These are phyloP conservation scores for Erebia ligea DNA, from an alignment of 2,888 invertebrate species.

Conservation along the genomic window DNA sequence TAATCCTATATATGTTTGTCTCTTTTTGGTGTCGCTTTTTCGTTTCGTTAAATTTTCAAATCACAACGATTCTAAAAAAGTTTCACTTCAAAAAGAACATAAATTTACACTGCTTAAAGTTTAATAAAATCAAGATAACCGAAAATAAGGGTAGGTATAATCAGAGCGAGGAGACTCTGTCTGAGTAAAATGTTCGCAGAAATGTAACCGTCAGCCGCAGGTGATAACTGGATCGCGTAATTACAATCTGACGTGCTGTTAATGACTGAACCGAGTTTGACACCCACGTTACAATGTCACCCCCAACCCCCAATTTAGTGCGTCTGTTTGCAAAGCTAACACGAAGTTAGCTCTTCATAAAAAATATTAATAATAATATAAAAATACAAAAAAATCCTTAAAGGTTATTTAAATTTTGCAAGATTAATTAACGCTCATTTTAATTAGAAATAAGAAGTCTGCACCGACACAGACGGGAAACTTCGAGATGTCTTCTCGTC, in stretches of 20 bases:
- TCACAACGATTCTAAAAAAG: too few species aligned
- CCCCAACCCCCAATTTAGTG: slow-evolving; percentile 11
- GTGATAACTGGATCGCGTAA: slow-evolving; percentile 78
- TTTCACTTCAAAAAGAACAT: neutral
- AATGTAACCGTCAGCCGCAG: slow-evolving; percentile 73
- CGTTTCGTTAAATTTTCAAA: too few species aligned
- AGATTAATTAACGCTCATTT: too few species aligned
- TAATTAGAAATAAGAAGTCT: too few species aligned
- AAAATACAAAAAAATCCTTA: too few species aligned
- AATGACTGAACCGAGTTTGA: slow-evolving; percentile 74
- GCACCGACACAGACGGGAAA: too few species aligned
- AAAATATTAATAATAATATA: too few species aligned
- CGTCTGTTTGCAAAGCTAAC: neutral
- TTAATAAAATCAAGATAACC: slow-evolving; percentile 1
- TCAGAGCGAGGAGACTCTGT: slow-evolving; percentile 36
- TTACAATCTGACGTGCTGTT: slow-evolving; percentile 75
- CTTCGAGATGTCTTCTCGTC: too few species aligned
- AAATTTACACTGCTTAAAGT: neutral
- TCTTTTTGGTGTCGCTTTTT: too few species aligned
- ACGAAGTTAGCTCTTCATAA: too few species aligned
- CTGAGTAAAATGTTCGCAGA: slow-evolving; percentile 49
- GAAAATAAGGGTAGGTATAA: slow-evolving; percentile 14
- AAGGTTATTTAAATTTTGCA: too few species aligned
- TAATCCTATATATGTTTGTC: too few species aligned
- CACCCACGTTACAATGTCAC: slow-evolving; percentile 46